Base-by-base conservation (phyloP, 2,888 invertebrate species). In the Leptogaster cylindrica region DNA sequence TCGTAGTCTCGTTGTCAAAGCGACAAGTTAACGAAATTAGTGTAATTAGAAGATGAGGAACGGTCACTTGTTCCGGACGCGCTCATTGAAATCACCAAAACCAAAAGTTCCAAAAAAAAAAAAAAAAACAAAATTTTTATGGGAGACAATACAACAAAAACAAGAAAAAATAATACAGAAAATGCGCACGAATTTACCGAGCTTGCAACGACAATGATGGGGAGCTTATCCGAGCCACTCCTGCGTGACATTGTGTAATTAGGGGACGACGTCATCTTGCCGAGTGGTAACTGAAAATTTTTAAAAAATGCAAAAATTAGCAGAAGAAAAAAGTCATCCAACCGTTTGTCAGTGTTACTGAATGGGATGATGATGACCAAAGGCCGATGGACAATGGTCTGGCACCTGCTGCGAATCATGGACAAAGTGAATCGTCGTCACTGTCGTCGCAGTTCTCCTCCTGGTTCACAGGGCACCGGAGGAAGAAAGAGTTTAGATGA, bases 11-110 rank as follows among this genome's bases (percentile, higher is more conserved):
- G 41, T 61, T 44, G 39, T 41, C 61, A 61, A 61, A 61, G 61
- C 61, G 44, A 61, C 44, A 28, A 61, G 44, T 61, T 61, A 61
- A 61, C 61, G n/a, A 61, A 61, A 61, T 61, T 61, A 28, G 44
- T 44, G 61, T 44, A 61, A 61, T 61, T 61, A 61, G 61, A 44
- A 61, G 61, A 61, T 41, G 41, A 44, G 25, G 39, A 61, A 61
- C 44, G 61, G 61, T 44, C 28, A 27, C 16, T 28, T 41, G 61
- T 61, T 55, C 55, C 55, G 55, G 55, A 55, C 23, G 55, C 55
- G 55, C 23, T 55, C 55, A 55, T 44, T 61, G 41, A 44, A 44
- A 44, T 44, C 28, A 28, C 27, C 27, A 10, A 61, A 61, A 61
- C 23, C 10, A 44, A 14, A 23, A 20, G n/a, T 7, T 31, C 8